Base-by-base conservation (phyloP, 30 jellyfish, hydroid and myxozoan species). In the Hydractinia symbiolongicarpus region DNA sequence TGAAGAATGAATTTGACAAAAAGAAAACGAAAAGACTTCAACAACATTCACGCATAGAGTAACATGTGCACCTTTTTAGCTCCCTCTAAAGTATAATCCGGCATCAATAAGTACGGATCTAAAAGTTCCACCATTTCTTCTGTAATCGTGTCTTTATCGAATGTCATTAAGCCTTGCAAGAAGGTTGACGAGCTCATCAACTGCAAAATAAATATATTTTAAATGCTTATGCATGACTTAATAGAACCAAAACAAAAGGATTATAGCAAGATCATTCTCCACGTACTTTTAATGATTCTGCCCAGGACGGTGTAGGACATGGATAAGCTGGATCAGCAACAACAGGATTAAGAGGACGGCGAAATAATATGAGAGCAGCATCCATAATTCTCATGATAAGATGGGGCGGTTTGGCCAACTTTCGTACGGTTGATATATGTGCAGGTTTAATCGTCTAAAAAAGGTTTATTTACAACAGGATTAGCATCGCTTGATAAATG, bases 401-500 rank as follows among this genome's bases (percentile, higher is more conserved):
- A 86, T 91, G 98, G 5, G 98, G 98, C 20, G 98, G 98, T 52
- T 86, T 91, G 78, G 96, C 98, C 53, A 91, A 93, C 76, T 88
- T 91, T 50, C 98, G 74, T 53, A 91, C 98, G 0, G 98, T 91
- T 40, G 98, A 89, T 57, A 91, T 91, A 76, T 91, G 96, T 49
- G 96, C 90, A 60, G 98, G 98, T 86, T 91, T 91, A 80, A 91
- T 91, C 5, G 98, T 91, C 98, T 91, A 81, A 52, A 68, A 82
- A 7, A 9, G 16, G 72, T 6, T 14, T 20, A 71, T 7, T 55
- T 15, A 15, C 7, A 13, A 19, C 4, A 50, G 0, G n/a, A n/a
- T n/a, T n/a, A n/a, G n/a, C n/a, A n/a, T n/a, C n/a, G n/a, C n/a
- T n/a, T n/a, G n/a, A 19, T 17, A 11, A 11, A 14, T 15, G 16